Base-by-base conservation (phyloP, 2,797 vertebrate species). In the Falco novaeseelandiae region DNA sequence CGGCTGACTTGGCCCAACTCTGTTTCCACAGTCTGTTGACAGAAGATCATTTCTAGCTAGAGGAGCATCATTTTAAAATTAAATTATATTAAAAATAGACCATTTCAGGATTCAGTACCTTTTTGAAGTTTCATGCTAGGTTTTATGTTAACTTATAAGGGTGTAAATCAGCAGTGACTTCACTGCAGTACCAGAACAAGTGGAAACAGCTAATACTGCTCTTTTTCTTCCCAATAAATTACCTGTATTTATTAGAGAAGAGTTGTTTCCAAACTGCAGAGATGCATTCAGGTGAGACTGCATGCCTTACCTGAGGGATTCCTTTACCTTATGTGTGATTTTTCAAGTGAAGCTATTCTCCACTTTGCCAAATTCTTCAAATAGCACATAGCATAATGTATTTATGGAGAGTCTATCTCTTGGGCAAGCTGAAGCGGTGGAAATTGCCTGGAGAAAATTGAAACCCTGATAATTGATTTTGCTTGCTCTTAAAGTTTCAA, bases 381-480 rank as follows among this genome's bases (percentile, higher is more conserved):
- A 91, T 48, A 91, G 93, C 61, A 85, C 78, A 89, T 12, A 87
- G 66, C 74, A 94, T 96, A 97, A 97, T 94, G 93, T 93, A 98
- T 98, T 97, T 96, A 97, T 92, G 83, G 85, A 90, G 70, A 81
- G 32, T 90, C 95, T 97, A 65, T 97, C 98, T 98, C 97, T 61
- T 87, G 96, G 95, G 97, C 92, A 95, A 96, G 81, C 76, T 97
- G 96, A 98, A 98, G 95, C n/a, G 0, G 85, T 94, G 88, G 96
- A 97, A 98, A 97, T 93, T 96, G 95, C 95, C 97, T 2, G 3
- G 67, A 98, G 97, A 98, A 98, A 98, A 98, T 42, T 96, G 97
- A 98, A 98, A 97, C 96, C 86, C 90, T 90, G 87, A 98, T 97
- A 98, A 98, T 94, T 98, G 96, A 98, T 98, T 98, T 94, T 98